phyloP scores from a whole-genome alignment of 92 coral and sea anemone species.

The Palythoa caribaeorum region DNA sequence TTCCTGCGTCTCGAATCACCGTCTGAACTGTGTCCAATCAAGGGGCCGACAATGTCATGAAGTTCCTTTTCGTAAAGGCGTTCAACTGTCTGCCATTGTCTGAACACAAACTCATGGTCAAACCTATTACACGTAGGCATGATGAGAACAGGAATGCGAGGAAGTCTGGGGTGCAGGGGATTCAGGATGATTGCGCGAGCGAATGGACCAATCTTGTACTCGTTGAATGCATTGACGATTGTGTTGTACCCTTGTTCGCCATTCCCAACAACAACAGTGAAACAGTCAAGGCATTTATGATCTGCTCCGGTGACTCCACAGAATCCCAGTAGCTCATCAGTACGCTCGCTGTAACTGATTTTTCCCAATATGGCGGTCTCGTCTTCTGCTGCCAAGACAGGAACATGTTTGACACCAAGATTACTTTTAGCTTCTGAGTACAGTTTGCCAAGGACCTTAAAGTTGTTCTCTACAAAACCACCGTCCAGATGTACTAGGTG shows the following conservation, averaged over 20 bases:
- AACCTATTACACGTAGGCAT: constrained; percentile 70
- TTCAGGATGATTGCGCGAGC: constrained; percentile 56
- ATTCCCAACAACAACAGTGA: constrained; percentile 56
- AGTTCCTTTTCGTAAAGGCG: constrained; percentile 37
- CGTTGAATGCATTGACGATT: constrained; percentile 46
- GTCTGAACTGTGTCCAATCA: constrained; percentile 59
- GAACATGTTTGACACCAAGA: neutral
- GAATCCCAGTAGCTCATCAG: constrained; percentile 4
- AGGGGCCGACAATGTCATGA: constrained; percentile 37
- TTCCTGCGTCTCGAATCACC: constrained; percentile 54
- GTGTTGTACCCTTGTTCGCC: constrained; percentile 63
- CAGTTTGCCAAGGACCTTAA: neutral
- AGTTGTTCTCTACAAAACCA: neutral
- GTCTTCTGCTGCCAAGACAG: constrained; percentile 12
- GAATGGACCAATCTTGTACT: constrained; percentile 50
- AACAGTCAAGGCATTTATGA: constrained; percentile 59
- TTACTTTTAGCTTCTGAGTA: neutral
- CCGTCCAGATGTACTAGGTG: neutral
- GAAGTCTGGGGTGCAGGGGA: constrained; percentile 62
- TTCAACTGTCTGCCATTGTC: constrained; percentile 69
- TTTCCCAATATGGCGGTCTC: neutral
- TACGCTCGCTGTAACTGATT: neutral
- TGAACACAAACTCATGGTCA: constrained; percentile 34
- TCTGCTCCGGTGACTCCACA: constrained; percentile 26
- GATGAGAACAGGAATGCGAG: constrained; percentile 49